Evolutionary conservation across 2,113 vertebrate genomes (phyloP).

Genomic region (Campylorhamphus procurvoides): DNA sequence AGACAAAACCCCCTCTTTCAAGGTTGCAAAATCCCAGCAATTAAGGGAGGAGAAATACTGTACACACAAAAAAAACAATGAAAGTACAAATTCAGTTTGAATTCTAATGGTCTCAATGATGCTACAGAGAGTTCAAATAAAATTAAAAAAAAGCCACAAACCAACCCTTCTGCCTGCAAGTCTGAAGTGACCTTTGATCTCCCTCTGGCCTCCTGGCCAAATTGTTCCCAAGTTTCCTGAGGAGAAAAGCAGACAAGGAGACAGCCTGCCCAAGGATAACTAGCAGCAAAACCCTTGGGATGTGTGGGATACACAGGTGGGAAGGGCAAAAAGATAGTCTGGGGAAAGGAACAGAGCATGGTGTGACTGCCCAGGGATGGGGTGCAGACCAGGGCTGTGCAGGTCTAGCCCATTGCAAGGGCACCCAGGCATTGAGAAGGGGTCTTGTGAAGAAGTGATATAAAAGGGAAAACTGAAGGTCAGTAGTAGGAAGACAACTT

Average conservation of each 20-base stretch:
- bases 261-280: neutral
- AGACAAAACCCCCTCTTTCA: conserved; percentile 13
- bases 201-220: neutral
- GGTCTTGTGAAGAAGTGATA: neutral
- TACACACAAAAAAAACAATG: neutral
- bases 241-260: conserved; percentile 14
- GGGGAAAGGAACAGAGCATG: neutral
- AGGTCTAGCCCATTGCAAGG: neutral
- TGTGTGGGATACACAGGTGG: neutral
- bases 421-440: rapidly evolving
- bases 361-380: neutral
- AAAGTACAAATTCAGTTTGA: conserved; percentile 33
- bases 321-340: neutral
- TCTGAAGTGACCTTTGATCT: neutral
- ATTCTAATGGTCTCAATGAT: neutral
- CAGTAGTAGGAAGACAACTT: neutral
- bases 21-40: conserved; percentile 36
- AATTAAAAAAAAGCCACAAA: neutral
- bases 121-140: neutral
- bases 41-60: conserved; percentile 2
- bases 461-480: neutral
- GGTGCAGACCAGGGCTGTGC: neutral
- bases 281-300: neutral
- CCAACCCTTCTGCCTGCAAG: neutral
- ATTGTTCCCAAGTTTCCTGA: neutral